Evolutionary conservation across 1,140 invertebrate genomes (phyloP).

Genomic region (Drosophila paulistorum): DNA sequence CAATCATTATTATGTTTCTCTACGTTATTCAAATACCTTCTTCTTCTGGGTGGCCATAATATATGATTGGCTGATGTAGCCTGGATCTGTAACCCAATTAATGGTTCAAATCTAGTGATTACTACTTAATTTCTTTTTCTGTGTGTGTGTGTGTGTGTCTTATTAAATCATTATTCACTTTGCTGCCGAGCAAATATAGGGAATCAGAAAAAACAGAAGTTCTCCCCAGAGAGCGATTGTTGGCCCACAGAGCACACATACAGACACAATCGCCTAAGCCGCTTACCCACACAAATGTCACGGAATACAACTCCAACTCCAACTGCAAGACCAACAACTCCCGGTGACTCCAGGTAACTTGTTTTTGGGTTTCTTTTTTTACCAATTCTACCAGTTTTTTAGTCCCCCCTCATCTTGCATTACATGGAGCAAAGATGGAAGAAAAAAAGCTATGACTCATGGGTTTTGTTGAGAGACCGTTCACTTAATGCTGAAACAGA

Average conservation of each 20-base stretch:
- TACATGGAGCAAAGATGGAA: slow-evolving; percentile 41
- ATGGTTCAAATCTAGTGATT: slow-evolving; percentile 55
- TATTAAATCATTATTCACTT: slow-evolving; percentile 70
- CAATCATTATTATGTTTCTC: too few species aligned
- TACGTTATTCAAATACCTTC: not conserved
- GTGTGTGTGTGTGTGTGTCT: slow-evolving; percentile 28
- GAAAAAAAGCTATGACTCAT: slow-evolving; percentile 64
- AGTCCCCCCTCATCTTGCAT: slow-evolving; percentile 49
- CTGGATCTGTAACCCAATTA: slow-evolving; percentile 38
- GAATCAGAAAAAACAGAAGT: slow-evolving; percentile 11
- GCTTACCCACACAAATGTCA: slow-evolving; percentile 77
- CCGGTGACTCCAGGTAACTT: slow-evolving; percentile 58
- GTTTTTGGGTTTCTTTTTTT: slow-evolving; percentile 61
- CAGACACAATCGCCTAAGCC: slow-evolving; percentile 64
- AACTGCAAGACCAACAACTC: slow-evolving; percentile 23
- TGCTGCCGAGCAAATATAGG: slow-evolving; percentile 43
- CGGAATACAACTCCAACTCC: slow-evolving; percentile 51
- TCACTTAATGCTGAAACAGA: slow-evolving; percentile 31
- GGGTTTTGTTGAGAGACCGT: slow-evolving; percentile 3
- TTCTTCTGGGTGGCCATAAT: slow-evolving; percentile 52
- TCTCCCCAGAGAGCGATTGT: not conserved
- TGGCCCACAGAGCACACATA: slow-evolving; percentile 5
- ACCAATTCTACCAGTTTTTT: slow-evolving; percentile 49
- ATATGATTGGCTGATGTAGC: not conserved
- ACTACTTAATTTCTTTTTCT: slow-evolving; percentile 58